phyloP scores from a whole-genome alignment of 2,797 vertebrate species.

The Sebastes flavidus region DNA sequence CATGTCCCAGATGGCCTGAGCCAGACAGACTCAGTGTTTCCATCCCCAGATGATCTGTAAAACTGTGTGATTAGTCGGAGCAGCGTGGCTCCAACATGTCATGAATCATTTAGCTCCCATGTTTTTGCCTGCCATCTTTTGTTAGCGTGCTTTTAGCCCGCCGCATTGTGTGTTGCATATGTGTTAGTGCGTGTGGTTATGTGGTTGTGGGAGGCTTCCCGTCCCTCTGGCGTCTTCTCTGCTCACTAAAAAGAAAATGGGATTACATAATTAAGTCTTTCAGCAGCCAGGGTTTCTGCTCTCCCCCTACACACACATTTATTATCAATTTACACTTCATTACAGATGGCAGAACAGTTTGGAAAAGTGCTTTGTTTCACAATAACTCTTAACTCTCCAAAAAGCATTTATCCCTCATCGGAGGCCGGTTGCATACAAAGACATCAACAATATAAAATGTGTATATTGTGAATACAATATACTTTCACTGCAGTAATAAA shows the following conservation, averaged over 20 bases:
- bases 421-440: not conserved
- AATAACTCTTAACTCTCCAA: not conserved
- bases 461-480: not conserved
- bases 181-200: not conserved
- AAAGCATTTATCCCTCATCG: not conserved
- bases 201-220: not conserved
- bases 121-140: not conserved
- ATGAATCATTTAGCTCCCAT: not conserved
- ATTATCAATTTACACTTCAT: constrained; percentile 65
- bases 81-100: not conserved
- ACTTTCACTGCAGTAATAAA: not conserved
- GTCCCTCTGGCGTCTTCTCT: constrained; percentile 53
- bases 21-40: not conserved
- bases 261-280: constrained; percentile 78
- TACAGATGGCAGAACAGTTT: constrained; percentile 43
- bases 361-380: constrained; percentile 29
- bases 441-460: not conserved
- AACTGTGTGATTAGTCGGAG: not conserved
- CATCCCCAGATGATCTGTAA: not conserved
- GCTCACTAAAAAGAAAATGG: constrained; percentile 62
- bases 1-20: not conserved
- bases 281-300: constrained; percentile 32
- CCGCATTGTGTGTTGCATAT: not conserved
- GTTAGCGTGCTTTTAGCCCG: constrained; percentile 32
- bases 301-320: not conserved